Base-by-base conservation (phyloP, 2,113 vertebrate genomes). In the Apodemus sylvaticus region DNA sequence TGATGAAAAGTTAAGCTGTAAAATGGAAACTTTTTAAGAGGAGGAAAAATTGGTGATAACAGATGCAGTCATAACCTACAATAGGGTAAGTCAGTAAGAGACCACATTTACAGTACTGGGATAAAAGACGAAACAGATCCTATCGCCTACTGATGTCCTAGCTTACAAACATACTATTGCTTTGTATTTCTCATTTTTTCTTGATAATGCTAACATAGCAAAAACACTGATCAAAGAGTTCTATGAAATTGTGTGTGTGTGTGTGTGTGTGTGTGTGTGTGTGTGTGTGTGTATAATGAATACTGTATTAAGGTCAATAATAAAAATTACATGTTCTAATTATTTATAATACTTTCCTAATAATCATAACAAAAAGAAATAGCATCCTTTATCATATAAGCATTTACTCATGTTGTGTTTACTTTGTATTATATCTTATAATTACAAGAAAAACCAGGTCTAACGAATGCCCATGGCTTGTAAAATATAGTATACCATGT, bases 41-140 rank as follows among this genome's bases (percentile, higher is more conserved):
- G 60, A 31, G 1, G 17, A 58, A 60, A 45, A 3, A 53, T 11
- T 71, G 0, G 26, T 93, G 1, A 48, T 26, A 45, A 71, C 6
- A 89, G 19, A 13, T 45, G 11, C 2, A 39, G 7, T n/a, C 17
- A 71, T 11, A 42, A 0, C 5, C 1, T 58, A 0, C 16, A 48
- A 22, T 60, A 26, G 5, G 19, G 62, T 71, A 4, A 60, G 31
- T 60, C 39, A 60, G 9, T 71, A 34, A 68, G 6, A 31, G 10
- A 51, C 3, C 4, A n/a, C 17, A 9, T 48, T n/a, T 22, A 14
- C 14, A 70, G 42, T 0, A 60, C 14, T 79, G 20, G 20, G 48
- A 51, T 55, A 77, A n/a, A 51, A 71, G 24, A 22, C 24, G 29
- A 39, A 62, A 62, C 3, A 51, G 31, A 51, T 82, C 36, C 10